A percentile compares a stretch with the other conserved stretches of the same genome.
These are phyloP conservation scores for Bungarus multicinctus DNA, from an alignment of 2,113 vertebrate genomes.

Conservation along the genomic window DNA sequence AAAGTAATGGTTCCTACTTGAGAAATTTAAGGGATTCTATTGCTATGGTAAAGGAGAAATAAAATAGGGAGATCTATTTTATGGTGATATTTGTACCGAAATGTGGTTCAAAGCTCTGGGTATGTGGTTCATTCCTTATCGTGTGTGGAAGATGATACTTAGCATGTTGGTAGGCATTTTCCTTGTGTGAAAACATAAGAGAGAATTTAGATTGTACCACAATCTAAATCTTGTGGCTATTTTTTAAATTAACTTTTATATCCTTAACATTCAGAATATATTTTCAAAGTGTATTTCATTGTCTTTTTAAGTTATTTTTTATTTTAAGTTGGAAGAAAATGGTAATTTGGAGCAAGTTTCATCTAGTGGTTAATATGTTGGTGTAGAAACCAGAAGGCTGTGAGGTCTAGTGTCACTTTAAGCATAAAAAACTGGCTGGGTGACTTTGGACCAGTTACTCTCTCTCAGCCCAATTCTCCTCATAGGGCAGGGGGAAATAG, in stretches of 20 bases:
- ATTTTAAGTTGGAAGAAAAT: neutral
- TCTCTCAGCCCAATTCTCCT: neutral
- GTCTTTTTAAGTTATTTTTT: neutral
- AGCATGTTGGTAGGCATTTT: neutral
- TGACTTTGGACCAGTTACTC: neutral
- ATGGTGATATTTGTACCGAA: neutral
- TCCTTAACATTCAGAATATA: neutral
- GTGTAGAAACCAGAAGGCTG: neutral
- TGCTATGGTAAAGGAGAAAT: neutral
- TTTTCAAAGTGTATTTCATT: neutral
- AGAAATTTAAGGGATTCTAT: neutral
- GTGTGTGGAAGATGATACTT: neutral
- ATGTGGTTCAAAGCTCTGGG: neutral
- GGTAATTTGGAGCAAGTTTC: neutral
- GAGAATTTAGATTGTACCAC: neutral
- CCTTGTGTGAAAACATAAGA: neutral
- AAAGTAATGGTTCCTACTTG: neutral
- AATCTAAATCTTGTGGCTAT: neutral
- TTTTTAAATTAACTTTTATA: neutral
- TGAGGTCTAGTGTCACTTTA: neutral
- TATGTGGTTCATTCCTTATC: neutral
- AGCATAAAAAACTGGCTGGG: neutral
- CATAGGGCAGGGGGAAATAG: neutral
- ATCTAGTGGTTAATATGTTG: neutral
- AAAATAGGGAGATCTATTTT: neutral